A percentile compares a stretch with the other conserved stretches of the same genome.
Evolutionary conservation across 1,140 invertebrate species (phyloP).

Genomic region (Musca domestica): DNA sequence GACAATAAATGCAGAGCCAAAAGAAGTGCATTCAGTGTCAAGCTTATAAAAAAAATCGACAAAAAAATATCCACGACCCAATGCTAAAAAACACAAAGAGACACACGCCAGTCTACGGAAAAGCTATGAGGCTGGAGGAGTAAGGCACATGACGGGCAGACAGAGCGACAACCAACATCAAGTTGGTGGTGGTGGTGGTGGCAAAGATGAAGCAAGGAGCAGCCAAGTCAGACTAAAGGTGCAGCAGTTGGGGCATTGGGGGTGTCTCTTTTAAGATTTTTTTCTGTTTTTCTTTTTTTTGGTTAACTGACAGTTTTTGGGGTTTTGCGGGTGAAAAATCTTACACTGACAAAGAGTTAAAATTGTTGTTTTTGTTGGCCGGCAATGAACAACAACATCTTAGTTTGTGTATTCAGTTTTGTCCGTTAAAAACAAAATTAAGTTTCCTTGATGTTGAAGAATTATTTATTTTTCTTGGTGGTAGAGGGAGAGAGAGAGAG

Average conservation of each 20-base stretch:
- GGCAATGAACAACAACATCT: too few relatives aligned
- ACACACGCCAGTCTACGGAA: constrained; percentile 1
- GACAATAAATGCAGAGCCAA: neutral
- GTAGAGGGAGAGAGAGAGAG: too few relatives aligned
- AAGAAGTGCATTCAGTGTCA: constrained; percentile 13
- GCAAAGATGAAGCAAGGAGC: neutral
- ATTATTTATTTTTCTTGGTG: too few relatives aligned
- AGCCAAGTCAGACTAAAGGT: neutral
- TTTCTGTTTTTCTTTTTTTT: constrained; percentile 10
- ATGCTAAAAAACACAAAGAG: too few relatives aligned
- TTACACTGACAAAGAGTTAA: neutral
- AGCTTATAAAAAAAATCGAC: neutral
- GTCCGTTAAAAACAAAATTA: too few relatives aligned
- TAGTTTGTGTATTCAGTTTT: too few relatives aligned
- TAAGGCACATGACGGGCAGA: constrained; percentile 3
- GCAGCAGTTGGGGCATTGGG: neutral
- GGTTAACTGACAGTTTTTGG: neutral
- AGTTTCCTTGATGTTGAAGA: too few relatives aligned
- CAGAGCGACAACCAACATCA: constrained; percentile 7
- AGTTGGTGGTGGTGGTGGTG: too few relatives aligned
- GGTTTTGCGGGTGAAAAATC: neutral
- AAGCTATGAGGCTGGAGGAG: neutral
- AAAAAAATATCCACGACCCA: neutral
- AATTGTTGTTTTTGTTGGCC: neutral
- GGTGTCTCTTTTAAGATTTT: neutral